Evolutionary conservation across 2,797 vertebrate genomes (phyloP), one percentile per base, ranked within the genome.

Genomic region (Chelmon rostratus): DNA sequence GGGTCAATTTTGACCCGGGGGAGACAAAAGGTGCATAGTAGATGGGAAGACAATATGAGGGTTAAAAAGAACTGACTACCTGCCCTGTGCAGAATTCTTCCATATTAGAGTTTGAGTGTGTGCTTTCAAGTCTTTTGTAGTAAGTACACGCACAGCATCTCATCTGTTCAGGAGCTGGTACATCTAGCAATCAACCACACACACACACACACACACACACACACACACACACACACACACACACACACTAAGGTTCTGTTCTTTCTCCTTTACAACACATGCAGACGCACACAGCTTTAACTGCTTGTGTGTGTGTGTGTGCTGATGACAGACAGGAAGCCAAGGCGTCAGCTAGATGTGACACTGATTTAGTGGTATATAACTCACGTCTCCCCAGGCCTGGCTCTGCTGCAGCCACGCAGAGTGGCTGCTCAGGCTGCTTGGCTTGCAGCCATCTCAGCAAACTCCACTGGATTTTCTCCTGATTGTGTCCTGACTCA

Each of bases 361-460:
- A 76, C 80, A 40, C 73, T 90, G 91, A 91, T 91, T 91, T 85
- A 92, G 66, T 78, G 82, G 19, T 70, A 18, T 76, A 74, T 89
- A 89, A 89, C 79, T 89, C 89, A 73, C 2, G 65, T 81, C 83
- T 77, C 73, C 38, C 50, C 76, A 31, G 87, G 65, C 58, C 65
- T 15, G 65, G 66, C 73, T 62, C 38, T 49, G 28, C 73, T 73
- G 58, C 59, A 44, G 73, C 73, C 70, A 21, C n/a, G 66, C 68
- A 56, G 63, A 76, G 42, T 49, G 76, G 57, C 73, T 57, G 50
- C 65, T 76, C 15, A 10, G 62, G 49, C 63, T 79, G 58, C 69
- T 59, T 70, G 82, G 82, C 82, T 71, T 50, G 49, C 62, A 44
- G 67, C 78, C 73, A 81, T 86, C 77, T 79, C 67, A 86, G 72